A percentile compares a stretch with the other conserved stretches of the same genome.
phyloP scores from a whole-genome alignment of 2,797 vertebrate species.

The Hydrocynus forskahlii region DNA sequence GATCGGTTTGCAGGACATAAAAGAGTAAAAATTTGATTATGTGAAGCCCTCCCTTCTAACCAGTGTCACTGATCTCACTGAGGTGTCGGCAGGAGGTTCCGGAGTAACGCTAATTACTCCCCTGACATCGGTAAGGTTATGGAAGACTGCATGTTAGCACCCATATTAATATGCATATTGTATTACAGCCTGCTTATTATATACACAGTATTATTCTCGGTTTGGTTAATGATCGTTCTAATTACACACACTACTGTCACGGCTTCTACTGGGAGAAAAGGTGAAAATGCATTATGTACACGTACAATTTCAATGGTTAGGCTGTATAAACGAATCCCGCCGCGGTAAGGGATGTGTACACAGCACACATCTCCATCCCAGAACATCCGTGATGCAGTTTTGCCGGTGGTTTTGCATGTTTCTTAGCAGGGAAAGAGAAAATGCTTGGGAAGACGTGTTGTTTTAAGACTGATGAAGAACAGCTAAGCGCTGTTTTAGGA shows the following conservation, averaged over 20 bases:
- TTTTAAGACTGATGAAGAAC: background rate
- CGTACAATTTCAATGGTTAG: background rate
- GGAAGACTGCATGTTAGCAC: conserved; percentile 45
- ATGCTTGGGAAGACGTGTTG: background rate
- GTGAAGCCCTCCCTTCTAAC: background rate
- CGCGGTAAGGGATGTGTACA: background rate
- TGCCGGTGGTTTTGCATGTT: background rate
- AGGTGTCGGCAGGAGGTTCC: background rate
- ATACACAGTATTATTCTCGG: background rate
- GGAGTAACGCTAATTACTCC: background rate
- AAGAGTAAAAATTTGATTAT: background rate
- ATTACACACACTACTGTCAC: background rate
- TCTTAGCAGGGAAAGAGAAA: background rate
- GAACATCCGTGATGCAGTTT: background rate
- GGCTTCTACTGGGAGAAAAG: background rate
- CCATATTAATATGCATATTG: conserved; percentile 26
- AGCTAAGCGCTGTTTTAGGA: background rate
- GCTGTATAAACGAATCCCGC: background rate
- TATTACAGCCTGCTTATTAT: background rate
- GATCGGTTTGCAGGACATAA: background rate
- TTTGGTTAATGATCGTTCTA: background rate
- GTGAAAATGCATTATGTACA: no score
- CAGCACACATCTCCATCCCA: background rate
- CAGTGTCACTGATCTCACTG: background rate
- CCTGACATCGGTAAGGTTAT: background rate